Conservation (phyloP, 1,140 invertebrate genomes). For the Trichomalopsis sarcophagae region DNA sequence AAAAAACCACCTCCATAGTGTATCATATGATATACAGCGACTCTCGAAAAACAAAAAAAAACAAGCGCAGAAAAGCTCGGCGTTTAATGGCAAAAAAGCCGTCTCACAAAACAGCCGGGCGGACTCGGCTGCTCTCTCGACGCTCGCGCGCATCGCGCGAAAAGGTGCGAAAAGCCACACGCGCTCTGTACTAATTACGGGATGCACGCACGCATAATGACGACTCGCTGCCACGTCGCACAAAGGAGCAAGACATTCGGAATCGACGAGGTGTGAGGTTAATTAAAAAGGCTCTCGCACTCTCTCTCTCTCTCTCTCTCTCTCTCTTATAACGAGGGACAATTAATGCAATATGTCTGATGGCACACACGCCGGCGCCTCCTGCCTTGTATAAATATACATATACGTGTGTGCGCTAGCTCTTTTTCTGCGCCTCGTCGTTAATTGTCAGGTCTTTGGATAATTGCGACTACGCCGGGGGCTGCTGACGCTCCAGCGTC, state of each 20-base stretch:
- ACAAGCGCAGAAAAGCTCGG: background rate
- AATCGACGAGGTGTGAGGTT: constrained; percentile 51
- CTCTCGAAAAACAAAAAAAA: background rate
- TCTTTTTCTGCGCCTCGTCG: background rate
- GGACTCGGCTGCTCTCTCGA: background rate
- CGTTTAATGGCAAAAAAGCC: constrained; percentile 21
- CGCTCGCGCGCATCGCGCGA: background rate
- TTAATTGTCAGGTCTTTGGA: constrained; percentile 42
- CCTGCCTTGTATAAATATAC: background rate
- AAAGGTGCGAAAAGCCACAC: constrained; percentile 32
- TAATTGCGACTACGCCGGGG: constrained; percentile 19
- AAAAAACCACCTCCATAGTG: too few relatives aligned
- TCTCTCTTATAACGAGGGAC: constrained; percentile 31
- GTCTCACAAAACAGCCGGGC: background rate
- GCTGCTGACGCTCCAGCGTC: background rate
- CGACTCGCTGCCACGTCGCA: background rate
- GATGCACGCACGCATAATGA: constrained; percentile 35
- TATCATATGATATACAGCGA: too few relatives aligned
- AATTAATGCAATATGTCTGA: constrained; percentile 46
- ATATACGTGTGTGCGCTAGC: background rate
- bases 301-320: background rate
- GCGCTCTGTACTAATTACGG: constrained; percentile 44
- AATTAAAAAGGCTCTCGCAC: constrained; percentile 36
- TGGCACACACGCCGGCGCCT: background rate
- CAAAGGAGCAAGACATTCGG: constrained; percentile 26